Conservation (phyloP, 1,140 invertebrate species). For the Solenopsis invicta region DNA sequence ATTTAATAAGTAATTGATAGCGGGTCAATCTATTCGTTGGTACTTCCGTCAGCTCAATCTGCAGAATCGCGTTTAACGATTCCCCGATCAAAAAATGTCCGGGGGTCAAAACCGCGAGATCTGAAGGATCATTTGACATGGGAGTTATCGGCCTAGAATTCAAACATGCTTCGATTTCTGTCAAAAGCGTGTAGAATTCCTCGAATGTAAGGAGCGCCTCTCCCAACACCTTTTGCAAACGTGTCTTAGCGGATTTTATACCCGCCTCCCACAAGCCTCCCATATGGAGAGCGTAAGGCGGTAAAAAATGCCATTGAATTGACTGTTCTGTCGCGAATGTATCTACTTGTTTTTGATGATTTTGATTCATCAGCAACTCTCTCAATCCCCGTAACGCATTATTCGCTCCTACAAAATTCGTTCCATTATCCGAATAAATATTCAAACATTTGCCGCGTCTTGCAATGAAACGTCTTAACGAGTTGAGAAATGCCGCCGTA, state of each 20-base stretch:
- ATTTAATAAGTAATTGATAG: not conserved
- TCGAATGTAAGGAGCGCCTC: slow-evolving; percentile 62
- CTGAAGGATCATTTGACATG: not conserved
- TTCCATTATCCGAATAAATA: slow-evolving; percentile 68
- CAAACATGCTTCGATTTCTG: slow-evolving; percentile 65
- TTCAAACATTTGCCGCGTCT: slow-evolving; percentile 71
- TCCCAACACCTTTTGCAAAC: not conserved
- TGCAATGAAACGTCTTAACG: slow-evolving; percentile 79
- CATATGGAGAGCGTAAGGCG: too few relatives aligned
- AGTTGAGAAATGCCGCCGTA: slow-evolving; percentile 68
- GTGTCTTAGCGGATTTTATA: slow-evolving; percentile 22
- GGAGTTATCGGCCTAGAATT: slow-evolving; percentile 71
- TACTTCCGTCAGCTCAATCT: not conserved
- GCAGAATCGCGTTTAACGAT: not conserved
- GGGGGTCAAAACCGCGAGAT: not conserved
- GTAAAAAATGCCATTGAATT: too few relatives aligned
- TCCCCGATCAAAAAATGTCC: not conserved
- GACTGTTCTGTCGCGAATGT: too few relatives aligned
- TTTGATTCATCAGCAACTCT: not conserved
- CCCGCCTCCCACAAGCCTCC: too few relatives aligned
- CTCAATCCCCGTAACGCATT: not conserved
- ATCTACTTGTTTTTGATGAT: not conserved
- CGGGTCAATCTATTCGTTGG: not conserved
- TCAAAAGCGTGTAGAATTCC: slow-evolving; percentile 63
- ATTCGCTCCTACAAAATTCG: slow-evolving; percentile 68